A percentile compares a stretch with the other conserved stretches of the same genome.
Evolutionary conservation across 1,140 invertebrate genomes (phyloP).

Genomic region (Bombus impatiens): DNA sequence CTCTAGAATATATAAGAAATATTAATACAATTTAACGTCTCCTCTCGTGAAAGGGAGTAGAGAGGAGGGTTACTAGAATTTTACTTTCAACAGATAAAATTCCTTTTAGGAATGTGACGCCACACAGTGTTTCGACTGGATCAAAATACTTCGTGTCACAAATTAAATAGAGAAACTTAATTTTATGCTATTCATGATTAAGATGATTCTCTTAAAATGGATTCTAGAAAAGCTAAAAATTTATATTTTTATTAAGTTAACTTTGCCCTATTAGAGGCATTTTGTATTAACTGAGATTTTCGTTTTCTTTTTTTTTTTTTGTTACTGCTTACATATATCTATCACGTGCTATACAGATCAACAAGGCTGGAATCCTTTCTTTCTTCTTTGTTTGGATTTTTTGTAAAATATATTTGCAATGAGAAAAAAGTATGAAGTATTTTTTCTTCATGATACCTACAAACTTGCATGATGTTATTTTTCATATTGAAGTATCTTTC

Average conservation of each 20-base stretch:
- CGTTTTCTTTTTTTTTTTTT: constrained; percentile 16
- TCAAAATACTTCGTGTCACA: constrained; percentile 63
- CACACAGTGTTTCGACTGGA: constrained; percentile 65
- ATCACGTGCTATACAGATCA: not conserved
- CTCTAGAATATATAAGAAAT: constrained; percentile 8
- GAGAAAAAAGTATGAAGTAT: constrained; percentile 30
- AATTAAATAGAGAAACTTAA: constrained; percentile 37
- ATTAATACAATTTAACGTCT: constrained; percentile 16
- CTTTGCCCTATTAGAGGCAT: constrained; percentile 13
- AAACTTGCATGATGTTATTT: constrained; percentile 15
- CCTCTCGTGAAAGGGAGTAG: constrained; percentile 56
- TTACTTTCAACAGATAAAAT: constrained; percentile 50
- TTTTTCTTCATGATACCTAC: constrained; percentile 42
- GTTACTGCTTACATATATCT: not conserved
- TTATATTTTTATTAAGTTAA: constrained; percentile 45
- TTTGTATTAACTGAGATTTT: constrained; percentile 22
- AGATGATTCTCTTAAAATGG: constrained; percentile 14
- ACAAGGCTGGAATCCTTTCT: constrained; percentile 30
- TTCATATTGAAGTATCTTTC: not conserved
- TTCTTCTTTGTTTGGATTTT: constrained; percentile 13
- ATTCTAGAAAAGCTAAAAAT: constrained; percentile 38
- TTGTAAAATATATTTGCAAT: constrained; percentile 51
- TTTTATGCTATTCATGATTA: constrained; percentile 27
- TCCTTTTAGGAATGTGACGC: constrained; percentile 62
- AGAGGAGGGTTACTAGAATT: constrained; percentile 25